Evolutionary conservation across 2,888 invertebrate genomes (phyloP).

Genomic region (Chymomyza procnemis): DNA sequence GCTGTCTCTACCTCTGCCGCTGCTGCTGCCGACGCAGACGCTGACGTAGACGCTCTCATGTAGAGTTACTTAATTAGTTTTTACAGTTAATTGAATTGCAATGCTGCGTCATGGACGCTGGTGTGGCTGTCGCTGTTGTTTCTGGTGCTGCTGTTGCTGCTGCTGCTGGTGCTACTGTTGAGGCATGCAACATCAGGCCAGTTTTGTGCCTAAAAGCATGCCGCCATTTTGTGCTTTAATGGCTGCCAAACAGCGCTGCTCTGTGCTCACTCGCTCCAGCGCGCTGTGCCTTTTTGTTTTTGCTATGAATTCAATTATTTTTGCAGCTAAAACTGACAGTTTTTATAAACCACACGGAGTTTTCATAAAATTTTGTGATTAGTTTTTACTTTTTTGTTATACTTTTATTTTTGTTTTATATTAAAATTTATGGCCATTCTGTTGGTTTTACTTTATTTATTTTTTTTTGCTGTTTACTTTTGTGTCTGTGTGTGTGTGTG

Average conservation of each 20-base stretch:
- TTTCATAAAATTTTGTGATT: slow-evolving; percentile 33
- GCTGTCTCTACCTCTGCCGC: slow-evolving; percentile 24
- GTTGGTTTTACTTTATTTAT: background rate
- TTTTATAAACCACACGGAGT: background rate
- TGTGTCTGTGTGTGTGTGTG: no score
- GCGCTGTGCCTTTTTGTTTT: background rate
- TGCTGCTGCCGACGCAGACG: slow-evolving; percentile 7
- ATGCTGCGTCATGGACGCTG: slow-evolving; percentile 47
- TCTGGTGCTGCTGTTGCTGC: background rate
- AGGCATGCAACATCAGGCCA: background rate
- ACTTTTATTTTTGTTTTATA: slow-evolving; percentile 14
- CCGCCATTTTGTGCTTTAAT: slow-evolving; percentile 24
- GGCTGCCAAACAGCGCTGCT: background rate
- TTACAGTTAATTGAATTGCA: slow-evolving; percentile 73
- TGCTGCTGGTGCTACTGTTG: background rate
- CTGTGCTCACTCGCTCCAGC: background rate
- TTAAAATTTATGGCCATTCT: slow-evolving; percentile 29
- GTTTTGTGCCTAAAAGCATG: slow-evolving; percentile 29
- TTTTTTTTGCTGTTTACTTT: no score
- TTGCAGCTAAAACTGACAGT: background rate
- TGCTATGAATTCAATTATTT: background rate
- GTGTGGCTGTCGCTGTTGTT: background rate
- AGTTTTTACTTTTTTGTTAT: slow-evolving; percentile 17
- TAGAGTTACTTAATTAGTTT: slow-evolving; percentile 70
- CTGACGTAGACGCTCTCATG: slow-evolving; percentile 3